Evolutionary conservation across 2,113 vertebrate genomes (phyloP).

Genomic region (human (Homo sapiens)): DNA sequence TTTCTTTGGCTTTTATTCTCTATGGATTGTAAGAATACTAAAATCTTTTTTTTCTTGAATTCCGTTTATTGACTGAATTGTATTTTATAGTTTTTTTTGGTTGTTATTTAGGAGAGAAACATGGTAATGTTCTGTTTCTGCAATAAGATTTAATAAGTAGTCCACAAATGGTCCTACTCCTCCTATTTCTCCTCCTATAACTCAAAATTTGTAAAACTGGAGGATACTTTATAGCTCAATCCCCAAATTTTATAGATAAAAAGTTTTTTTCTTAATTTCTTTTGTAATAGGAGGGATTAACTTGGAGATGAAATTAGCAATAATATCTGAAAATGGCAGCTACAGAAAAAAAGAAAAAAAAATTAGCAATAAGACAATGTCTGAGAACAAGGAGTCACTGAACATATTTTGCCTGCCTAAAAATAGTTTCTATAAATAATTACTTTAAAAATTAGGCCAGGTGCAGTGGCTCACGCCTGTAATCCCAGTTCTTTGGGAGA

Average conservation of each 20-base stretch:
- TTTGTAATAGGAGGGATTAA: background rate
- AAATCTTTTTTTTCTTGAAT: background rate
- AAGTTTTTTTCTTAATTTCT: background rate
- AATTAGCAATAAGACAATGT: background rate
- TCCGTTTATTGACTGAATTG: constrained; percentile 1
- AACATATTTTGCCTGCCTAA: background rate
- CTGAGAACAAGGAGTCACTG: background rate
- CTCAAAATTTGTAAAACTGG: background rate
- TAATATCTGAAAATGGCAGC: background rate
- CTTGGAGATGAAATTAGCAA: background rate
- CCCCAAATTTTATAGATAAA: background rate
- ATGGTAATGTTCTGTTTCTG: background rate
- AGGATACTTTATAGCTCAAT: background rate
- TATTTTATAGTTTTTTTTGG: background rate
- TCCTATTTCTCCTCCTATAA: background rate
- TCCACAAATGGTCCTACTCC: background rate
- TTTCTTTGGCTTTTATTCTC: constrained; percentile 34
- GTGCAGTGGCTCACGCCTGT: too few relatives aligned
- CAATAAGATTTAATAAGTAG: background rate
- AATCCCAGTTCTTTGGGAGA: too few relatives aligned
- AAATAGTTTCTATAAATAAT: background rate
- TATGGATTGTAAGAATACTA: background rate
- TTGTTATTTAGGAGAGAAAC: background rate
- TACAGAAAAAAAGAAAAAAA: background rate
- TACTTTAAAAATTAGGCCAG: background rate